Evolutionary conservation across 2,888 invertebrate genomes (phyloP).

Genomic region (Pandemis cinnamomeana): DNA sequence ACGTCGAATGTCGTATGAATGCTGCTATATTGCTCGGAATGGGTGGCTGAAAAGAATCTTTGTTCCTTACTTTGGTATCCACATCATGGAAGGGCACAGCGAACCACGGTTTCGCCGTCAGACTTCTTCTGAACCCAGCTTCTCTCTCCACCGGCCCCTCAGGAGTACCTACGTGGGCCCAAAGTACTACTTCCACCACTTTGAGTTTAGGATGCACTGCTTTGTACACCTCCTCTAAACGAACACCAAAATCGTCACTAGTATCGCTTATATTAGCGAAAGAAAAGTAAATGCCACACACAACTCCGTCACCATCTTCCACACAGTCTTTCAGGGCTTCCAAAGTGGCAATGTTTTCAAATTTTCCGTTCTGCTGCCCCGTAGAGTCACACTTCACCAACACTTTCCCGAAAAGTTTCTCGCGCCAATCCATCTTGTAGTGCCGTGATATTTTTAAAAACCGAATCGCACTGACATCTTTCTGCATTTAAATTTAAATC

Average conservation of each 20-base stretch:
- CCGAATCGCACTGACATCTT: constrained; percentile 26
- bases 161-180: constrained; percentile 85
- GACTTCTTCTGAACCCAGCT: constrained; percentile 85
- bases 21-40: too few relatives aligned
- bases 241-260: constrained; percentile 88
- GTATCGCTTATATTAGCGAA: constrained; percentile 88
- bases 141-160: constrained; percentile 87
- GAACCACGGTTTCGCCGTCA: constrained; percentile 88
- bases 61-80: constrained; percentile 86
- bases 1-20: too few relatives aligned
- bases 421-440: constrained; percentile 83
- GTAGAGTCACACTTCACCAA: constrained; percentile 81
- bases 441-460: constrained; percentile 35
- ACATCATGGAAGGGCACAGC: constrained; percentile 89
- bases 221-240: constrained; percentile 85
- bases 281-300: constrained; percentile 88
- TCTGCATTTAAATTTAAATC: constrained; percentile 39
- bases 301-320: constrained; percentile 78
- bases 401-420: constrained; percentile 85
- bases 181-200: constrained; percentile 88
- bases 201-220: constrained; percentile 80
- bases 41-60: background rate
- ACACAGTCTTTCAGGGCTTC: constrained; percentile 77
- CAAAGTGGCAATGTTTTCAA: constrained; percentile 73
- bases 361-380: constrained; percentile 74